These are phyloP conservation scores for Linyphia triangularis DNA, from an alignment of 2,888 invertebrate genomes.

Conservation along the genomic window DNA sequence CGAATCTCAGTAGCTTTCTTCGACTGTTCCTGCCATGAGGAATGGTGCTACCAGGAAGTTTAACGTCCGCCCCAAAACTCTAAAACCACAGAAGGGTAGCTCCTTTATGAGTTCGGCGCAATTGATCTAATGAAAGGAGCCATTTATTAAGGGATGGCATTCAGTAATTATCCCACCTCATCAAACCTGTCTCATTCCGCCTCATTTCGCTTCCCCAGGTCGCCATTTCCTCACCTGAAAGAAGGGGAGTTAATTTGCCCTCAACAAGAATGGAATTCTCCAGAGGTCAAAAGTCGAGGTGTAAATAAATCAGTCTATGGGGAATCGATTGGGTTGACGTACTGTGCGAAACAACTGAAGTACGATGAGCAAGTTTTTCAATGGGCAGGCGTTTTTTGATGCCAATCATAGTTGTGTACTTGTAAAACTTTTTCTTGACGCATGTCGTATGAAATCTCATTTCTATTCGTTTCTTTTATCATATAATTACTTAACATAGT, in stretches of 20 bases:
- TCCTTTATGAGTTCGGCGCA: neutral
- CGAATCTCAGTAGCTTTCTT: neutral
- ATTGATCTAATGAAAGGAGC: constrained; percentile 44
- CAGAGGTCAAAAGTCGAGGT: neutral
- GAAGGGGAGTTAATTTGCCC: no score
- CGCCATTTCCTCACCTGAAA: neutral
- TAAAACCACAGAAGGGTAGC: neutral
- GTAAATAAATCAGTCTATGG: neutral
- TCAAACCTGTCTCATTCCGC: constrained; percentile 14
- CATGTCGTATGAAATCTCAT: no score
- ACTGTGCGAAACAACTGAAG: no score
- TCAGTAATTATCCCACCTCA: constrained; percentile 44
- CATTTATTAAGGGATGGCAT: constrained; percentile 35
- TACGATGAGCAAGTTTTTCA: no score
- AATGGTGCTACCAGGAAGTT: constrained; percentile 32
- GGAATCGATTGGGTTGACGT: no score
- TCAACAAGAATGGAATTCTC: neutral
- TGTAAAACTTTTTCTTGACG: no score
- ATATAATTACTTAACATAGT: no score
- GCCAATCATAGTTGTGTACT: no score
- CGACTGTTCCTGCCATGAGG: neutral
- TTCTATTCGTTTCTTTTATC: no score
- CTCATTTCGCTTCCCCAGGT: neutral
- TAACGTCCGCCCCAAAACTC: constrained; percentile 24
- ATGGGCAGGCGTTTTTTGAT: no score